A percentile compares a stretch with the other conserved stretches of the same genome.
phyloP scores from a whole-genome alignment of 2,113 vertebrate genomes.

The Copsychus sechellarum region DNA sequence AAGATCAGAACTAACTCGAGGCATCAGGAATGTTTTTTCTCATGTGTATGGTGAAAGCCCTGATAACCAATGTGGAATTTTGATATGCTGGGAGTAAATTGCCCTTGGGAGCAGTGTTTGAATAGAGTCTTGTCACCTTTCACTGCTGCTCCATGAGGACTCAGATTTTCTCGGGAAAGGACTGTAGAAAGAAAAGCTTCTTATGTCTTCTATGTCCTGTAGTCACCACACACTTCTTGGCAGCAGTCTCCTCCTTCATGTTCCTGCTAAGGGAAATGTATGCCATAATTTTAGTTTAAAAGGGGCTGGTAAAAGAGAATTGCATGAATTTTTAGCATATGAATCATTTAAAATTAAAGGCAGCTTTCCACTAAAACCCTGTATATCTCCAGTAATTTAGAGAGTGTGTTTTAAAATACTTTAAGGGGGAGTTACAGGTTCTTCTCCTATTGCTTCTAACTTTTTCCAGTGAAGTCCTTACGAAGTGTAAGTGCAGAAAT shows the following conservation, averaged over 20 bases:
- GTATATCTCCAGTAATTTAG: background rate
- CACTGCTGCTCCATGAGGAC: background rate
- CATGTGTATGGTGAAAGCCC: background rate
- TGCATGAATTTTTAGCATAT: background rate
- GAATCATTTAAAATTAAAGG: slow-evolving; percentile 13
- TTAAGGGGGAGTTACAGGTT: background rate
- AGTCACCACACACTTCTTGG: background rate
- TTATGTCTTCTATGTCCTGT: background rate
- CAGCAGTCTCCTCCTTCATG: background rate
- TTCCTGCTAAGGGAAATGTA: background rate
- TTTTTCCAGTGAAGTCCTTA: background rate
- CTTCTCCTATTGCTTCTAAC: background rate
- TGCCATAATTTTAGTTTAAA: background rate
- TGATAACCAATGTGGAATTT: background rate
- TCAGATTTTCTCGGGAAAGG: background rate
- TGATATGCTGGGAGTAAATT: background rate
- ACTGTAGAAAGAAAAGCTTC: background rate
- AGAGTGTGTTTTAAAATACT: background rate
- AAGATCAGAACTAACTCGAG: background rate
- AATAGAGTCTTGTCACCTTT: background rate
- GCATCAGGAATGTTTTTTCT: background rate
- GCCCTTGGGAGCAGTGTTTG: background rate
- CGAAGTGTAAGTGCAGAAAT: background rate
- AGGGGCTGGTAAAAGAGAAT: background rate
- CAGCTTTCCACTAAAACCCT: background rate